Evolutionary conservation across 2,113 vertebrate genomes (phyloP), one percentile per base, ranked within the genome.

Genomic region (Elephas maximus): DNA sequence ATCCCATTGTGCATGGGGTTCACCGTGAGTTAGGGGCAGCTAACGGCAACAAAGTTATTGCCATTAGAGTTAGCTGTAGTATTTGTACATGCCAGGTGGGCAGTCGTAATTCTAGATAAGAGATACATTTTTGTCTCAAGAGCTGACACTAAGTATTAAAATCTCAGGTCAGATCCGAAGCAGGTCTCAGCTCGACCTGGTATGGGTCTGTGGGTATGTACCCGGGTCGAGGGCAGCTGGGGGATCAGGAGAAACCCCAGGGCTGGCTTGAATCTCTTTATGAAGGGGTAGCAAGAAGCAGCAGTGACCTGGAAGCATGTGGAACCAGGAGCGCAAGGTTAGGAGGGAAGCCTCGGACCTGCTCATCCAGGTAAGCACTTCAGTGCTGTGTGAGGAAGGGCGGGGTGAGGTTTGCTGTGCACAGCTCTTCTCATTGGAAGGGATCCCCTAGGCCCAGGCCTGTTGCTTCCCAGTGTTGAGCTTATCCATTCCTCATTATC

Each of bases 41-140:
- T 48, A 48, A 48, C 48, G 6, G 24, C 6, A 15, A 74, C 0
- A 2, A 20, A 44, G 44, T 33, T 1, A 0, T 23, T 20, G 17
- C 78, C 4, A 0, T 14, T 33, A 2, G 37, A 24, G 10, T n/a
- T 5, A 33, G 71, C 14, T 11, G 5, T 2, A 8, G 20, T 18
- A 17, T 6, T 14, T 33, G n/a, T 21, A 12, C 3, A n/a, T 37
- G 30, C 26, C 11, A 1, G 1, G 1, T 6, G 15, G 15, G 74
- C 57, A 28, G 63, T 45, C 17, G 63, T 37, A 0, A 1, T 45
- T 48, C 69, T 0, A 3, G 10, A 33, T 26, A 3, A 1, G 37
- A 5, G 15, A 12, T 20, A 8, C 37, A 7, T 6, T 7, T 74
- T 57, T 33, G 1, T 37, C n/a, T 21, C 51, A 41, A 71, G 23